Evolutionary conservation across 1,140 invertebrate species (phyloP).

Genomic region (Elysia chlorotica): DNA sequence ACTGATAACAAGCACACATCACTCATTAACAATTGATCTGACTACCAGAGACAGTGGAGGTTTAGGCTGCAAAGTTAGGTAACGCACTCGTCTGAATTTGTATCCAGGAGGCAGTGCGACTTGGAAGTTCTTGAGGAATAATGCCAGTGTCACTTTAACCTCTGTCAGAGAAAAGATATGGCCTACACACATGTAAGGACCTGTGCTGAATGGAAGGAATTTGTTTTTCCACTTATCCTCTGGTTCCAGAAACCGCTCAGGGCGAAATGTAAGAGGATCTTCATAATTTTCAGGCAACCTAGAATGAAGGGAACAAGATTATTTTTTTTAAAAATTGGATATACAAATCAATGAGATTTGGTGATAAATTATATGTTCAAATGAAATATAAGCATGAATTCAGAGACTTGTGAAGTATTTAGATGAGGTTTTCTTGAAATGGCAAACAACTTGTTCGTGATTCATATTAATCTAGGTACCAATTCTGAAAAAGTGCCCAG

Average conservation of each 20-base stretch:
- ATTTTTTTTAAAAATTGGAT: no score
- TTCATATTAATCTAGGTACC: no score
- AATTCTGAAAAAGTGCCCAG: no score
- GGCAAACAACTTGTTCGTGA: no score
- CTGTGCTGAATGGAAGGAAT: conserved; percentile 42
- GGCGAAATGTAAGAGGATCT: conserved; percentile 35
- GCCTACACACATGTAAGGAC: conserved; percentile 44
- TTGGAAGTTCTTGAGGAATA: conserved; percentile 27
- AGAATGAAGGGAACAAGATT: conserved; percentile 8
- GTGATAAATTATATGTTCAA: no score
- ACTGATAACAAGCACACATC: no score
- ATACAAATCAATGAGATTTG: no score
- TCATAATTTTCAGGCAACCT: conserved; percentile 42
- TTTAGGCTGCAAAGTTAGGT: neutral
- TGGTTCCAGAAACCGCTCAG: conserved; percentile 39
- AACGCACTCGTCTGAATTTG: neutral
- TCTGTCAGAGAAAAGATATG: conserved; percentile 40
- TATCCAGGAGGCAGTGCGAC: neutral
- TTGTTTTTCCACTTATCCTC: conserved; percentile 28
- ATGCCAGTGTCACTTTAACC: conserved; percentile 38
- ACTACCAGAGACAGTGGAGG: neutral
- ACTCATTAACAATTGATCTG: no score
- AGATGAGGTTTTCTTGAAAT: no score
- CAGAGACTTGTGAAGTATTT: no score
- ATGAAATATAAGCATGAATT: no score